Evolutionary conservation across 2,888 invertebrate species (phyloP).

Genomic region (Branchipolynoe longqiensis): DNA sequence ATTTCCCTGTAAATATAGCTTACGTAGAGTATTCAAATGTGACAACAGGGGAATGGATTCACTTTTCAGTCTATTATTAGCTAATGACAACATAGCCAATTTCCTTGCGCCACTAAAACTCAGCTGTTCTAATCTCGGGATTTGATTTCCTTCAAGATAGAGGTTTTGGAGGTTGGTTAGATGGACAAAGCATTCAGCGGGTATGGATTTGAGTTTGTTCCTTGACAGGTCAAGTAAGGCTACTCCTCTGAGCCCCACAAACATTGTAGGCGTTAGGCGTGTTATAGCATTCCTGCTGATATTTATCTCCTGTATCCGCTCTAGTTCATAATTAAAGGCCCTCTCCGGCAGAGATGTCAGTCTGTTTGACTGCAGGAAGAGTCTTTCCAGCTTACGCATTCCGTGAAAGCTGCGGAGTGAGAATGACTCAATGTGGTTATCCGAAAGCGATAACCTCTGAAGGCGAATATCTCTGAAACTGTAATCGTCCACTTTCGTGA

Average conservation of each 20-base stretch:
- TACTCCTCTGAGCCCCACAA: constrained; percentile 53
- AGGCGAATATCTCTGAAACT: constrained; percentile 61
- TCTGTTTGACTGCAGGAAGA: constrained; percentile 59
- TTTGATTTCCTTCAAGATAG: constrained; percentile 55
- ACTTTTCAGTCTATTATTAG: constrained; percentile 50
- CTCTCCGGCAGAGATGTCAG: constrained; percentile 50
- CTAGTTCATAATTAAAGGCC: constrained; percentile 63
- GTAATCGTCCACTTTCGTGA: constrained; percentile 43
- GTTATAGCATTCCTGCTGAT: constrained; percentile 58
- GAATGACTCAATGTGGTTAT: constrained; percentile 55
- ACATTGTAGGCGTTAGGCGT: constrained; percentile 47
- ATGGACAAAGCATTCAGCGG: constrained; percentile 53
- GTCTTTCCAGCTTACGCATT: constrained; percentile 46
- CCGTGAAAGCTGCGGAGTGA: constrained; percentile 57
- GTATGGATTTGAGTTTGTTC: constrained; percentile 57
- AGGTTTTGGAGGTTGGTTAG: constrained; percentile 52
- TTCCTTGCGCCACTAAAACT: constrained; percentile 53
- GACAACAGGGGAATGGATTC: constrained; percentile 48
- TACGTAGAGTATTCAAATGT: constrained; percentile 30
- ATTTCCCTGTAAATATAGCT: constrained; percentile 60
- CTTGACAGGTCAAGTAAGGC: constrained; percentile 59
- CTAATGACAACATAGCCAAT: constrained; percentile 59
- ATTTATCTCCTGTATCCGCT: constrained; percentile 57
- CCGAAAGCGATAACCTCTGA: constrained; percentile 58
- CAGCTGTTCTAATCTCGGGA: constrained; percentile 16